phyloP scores from a whole-genome alignment of 35 echinoderm and acorn worm species.

The Anneissia japonica region DNA sequence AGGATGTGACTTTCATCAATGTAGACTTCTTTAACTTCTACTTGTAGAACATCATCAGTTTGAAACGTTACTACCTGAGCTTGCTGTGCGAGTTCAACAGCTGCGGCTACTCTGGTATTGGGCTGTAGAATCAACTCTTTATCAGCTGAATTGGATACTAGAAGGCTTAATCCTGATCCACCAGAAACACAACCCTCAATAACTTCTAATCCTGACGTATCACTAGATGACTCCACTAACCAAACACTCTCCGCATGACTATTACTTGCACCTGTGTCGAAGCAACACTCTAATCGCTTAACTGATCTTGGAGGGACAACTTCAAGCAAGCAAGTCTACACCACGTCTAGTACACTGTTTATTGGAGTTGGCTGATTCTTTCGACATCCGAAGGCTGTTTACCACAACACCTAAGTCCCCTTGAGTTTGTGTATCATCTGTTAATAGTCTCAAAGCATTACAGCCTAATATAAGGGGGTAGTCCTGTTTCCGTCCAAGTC shows the following conservation, averaged over 20 bases:
- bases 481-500: not conserved
- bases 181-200: conserved; percentile 18
- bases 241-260: not conserved
- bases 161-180: not conserved
- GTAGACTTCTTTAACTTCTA: not conserved
- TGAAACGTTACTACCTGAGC: not conserved
- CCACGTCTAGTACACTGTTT: not conserved
- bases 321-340: no score
- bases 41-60: not conserved
- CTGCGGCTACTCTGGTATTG: not conserved
- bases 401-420: not conserved
- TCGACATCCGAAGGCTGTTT: not conserved
- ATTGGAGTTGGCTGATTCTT: not conserved
- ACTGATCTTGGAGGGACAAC: not conserved
- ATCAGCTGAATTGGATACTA: not conserved
- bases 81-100: not conserved
- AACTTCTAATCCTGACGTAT: not conserved
- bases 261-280: no score
- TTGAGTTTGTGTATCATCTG: no score
- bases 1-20: no score
- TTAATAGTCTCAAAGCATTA: not conserved
- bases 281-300: not conserved
- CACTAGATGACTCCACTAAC: not conserved
- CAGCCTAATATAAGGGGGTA: conserved; percentile 19
- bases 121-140: not conserved